Evolutionary conservation across 2,113 vertebrate species (phyloP).

Genomic region (Elephas maximus): DNA sequence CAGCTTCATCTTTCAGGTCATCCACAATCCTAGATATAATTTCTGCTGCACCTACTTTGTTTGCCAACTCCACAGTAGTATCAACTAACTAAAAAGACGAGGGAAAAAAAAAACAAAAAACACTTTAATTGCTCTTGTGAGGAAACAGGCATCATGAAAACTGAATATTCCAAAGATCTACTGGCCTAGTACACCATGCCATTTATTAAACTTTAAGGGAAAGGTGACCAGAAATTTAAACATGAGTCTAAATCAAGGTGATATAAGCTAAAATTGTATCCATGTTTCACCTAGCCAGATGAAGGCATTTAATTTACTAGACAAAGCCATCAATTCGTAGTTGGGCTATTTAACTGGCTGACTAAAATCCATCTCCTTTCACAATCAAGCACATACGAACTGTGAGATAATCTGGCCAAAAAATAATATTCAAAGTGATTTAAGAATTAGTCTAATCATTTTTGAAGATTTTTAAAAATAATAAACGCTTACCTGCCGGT

Average conservation of each 20-base stretch:
- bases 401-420: background rate
- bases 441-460: background rate
- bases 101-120: background rate
- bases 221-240: background rate
- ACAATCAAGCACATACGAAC: conserved; percentile 2
- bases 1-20: conserved; percentile 98
- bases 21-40: conserved; percentile 99
- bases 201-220: background rate
- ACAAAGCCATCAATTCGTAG: background rate
- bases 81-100: conserved; percentile 94
- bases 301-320: background rate
- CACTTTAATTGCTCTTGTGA: background rate
- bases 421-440: background rate
- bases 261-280: background rate
- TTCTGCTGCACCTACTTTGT: conserved; percentile 99
- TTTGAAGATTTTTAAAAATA: background rate
- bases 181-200: background rate
- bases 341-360: background rate
- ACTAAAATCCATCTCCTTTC: conserved; percentile 36
- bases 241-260: background rate
- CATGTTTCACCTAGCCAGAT: background rate
- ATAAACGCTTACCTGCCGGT: conserved; percentile 94
- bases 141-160: conserved; percentile 38
- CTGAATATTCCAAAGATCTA: background rate
- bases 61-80: conserved; percentile 98